These are phyloP conservation scores for Harpalus rufipes DNA, from an alignment of 2,888 invertebrate genomes.

Conservation along the genomic window DNA sequence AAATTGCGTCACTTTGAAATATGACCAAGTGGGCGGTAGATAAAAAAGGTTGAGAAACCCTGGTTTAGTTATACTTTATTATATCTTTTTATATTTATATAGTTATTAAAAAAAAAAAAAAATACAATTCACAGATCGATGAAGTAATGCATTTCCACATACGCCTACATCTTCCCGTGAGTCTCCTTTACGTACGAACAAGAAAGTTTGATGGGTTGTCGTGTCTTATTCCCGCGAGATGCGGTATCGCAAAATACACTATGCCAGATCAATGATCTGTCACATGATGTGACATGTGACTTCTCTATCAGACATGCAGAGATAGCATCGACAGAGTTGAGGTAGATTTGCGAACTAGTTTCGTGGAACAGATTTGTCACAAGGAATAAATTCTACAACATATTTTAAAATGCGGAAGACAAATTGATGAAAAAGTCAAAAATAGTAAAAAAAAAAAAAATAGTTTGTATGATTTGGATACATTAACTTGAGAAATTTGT, in stretches of 20 bases:
- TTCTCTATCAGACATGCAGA: background rate
- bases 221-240: slow-evolving; percentile 1
- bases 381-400: background rate
- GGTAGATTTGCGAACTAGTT: background rate
- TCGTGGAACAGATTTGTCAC: background rate
- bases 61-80: too few relatives aligned
- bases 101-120: too few relatives aligned
- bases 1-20: too few relatives aligned
- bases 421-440: too few relatives aligned
- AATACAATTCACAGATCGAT: too few relatives aligned
- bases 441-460: too few relatives aligned
- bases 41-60: too few relatives aligned
- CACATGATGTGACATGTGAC: background rate
- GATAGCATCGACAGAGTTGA: background rate
- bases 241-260: background rate
- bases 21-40: too few relatives aligned
- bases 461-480: too few relatives aligned
- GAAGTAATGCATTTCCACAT: slow-evolving; percentile 51
- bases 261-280: slow-evolving; percentile 8
- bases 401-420: too few relatives aligned
- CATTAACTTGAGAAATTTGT: too few relatives aligned
- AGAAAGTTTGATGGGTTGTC: slow-evolving; percentile 18
- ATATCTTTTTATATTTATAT: too few relatives aligned
- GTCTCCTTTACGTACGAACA: background rate
- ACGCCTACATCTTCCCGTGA: background rate